Percentiles rank a stretch among this genome's conserved stretches.
Evolutionary conservation across 2,113 vertebrate genomes (phyloP).

Genomic region (Corythaeola cristata): DNA sequence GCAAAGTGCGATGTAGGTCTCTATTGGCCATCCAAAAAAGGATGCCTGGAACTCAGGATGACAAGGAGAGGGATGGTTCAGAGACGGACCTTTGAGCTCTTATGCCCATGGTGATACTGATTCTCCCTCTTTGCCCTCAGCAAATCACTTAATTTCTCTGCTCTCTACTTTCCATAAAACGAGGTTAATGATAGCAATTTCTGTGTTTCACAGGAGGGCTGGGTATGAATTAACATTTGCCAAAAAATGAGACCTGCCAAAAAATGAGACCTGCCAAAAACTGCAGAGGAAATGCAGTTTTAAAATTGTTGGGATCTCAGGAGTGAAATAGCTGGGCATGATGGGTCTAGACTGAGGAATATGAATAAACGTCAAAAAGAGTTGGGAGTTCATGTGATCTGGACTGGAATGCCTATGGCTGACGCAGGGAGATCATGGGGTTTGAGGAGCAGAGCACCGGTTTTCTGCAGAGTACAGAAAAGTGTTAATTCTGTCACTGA

Average conservation of each 20-base stretch:
- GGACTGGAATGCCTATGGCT: neutral
- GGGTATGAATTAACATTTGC: neutral
- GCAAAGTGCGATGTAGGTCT: neutral
- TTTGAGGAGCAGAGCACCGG: neutral
- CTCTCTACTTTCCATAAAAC: neutral
- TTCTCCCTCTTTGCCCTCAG: neutral
- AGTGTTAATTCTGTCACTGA: neutral
- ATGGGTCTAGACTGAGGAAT: neutral
- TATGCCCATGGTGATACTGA: rapidly evolving
- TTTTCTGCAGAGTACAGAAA: neutral
- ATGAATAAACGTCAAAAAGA: neutral
- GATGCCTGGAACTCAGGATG: neutral
- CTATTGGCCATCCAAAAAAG: neutral
- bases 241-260: neutral
- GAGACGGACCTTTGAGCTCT: neutral
- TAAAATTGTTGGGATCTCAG: neutral
- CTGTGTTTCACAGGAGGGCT: neutral
- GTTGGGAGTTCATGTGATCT: neutral
- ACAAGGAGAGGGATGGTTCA: neutral
- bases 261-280: no score
- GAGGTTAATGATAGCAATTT: neutral
- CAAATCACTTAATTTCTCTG: neutral
- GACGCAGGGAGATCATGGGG: neutral
- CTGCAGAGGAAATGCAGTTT: neutral
- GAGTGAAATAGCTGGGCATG: neutral